A percentile compares a stretch with the other conserved stretches of the same genome.
Evolutionary conservation across 2,113 vertebrate genomes (phyloP).

Genomic region (Oreochromis niloticus): DNA sequence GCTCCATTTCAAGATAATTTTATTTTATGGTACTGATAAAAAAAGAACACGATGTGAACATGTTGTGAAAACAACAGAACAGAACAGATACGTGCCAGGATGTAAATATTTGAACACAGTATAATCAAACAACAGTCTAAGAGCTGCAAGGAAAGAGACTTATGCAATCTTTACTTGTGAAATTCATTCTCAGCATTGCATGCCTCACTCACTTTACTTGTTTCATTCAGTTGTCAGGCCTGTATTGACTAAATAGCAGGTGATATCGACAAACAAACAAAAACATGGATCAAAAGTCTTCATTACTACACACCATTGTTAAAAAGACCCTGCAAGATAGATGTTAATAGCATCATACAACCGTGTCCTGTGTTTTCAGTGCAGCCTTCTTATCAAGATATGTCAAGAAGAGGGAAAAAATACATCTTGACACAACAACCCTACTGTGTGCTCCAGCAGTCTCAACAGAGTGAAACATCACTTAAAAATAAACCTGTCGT

Average conservation of each 20-base stretch:
- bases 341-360: not conserved
- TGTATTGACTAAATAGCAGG: not conserved
- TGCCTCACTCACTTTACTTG: not conserved
- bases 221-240: not conserved
- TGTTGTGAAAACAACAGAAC: not conserved
- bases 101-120: not conserved
- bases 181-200: not conserved
- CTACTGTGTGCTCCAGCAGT: slow-evolving; percentile 6
- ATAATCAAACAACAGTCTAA: not conserved
- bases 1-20: not conserved
- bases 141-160: not conserved
- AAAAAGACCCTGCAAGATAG: not conserved
- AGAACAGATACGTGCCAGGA: not conserved
- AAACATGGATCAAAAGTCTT: not conserved
- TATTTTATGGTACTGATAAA: not conserved
- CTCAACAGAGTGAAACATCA: slow-evolving; percentile 56
- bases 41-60: not conserved
- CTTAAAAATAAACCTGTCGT: slow-evolving; percentile 56
- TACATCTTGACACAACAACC: slow-evolving; percentile 33
- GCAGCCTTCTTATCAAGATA: slow-evolving; percentile 44
- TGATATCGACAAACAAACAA: not conserved
- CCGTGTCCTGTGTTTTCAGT: not conserved
- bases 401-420: slow-evolving; percentile 21
- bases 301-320: not conserved
- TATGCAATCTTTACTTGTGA: not conserved